Evolutionary conservation across 2,888 invertebrate species (phyloP), one percentile per base, ranked within the genome.

Genomic region (Crepidodera aurea): DNA sequence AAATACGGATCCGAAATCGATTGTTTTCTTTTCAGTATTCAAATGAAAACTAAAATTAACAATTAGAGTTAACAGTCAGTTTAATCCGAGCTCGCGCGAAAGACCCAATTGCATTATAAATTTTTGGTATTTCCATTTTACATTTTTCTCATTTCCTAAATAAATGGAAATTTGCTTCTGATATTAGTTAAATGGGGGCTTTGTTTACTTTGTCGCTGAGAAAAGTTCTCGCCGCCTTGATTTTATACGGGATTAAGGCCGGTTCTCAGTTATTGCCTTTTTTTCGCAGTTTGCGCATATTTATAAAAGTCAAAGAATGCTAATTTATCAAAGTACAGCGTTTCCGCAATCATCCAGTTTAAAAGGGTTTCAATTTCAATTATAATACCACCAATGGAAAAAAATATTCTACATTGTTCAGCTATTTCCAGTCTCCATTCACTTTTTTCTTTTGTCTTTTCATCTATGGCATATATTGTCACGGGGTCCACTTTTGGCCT

Each of bases 1-100:
- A 22, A 22, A 22, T 22, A 4, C 22, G 22, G 22, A 4, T 22
- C 22, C 6, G 8, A 42, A 48, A 71, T 73, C 65, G 69, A 69
- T 67, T 69, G 69, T 71, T 71, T 72, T 73, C 67, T 66, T 70
- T 71, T 65, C 61, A 48, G 53, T 53, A 67, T 62, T 68, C 57
- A 60, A 69, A 69, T 66, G 62, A 64, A 68, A 67, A 69, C 56
- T 66, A 69, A 66, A 72, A 72, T 71, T 70, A 72, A 71, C 72
- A 72, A 70, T 71, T 68, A 67, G 58, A 69, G 66, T 68, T 69
- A 72, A 70, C 48, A 56, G 34, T 56, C 56, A 56, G 46, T 56
- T 55, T 46, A 56, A 69, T 68, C 65, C 67, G 65, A 69, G 64
- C 65, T 64, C 56, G 46, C 63, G 67, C 60, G 62, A 66, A 64